Conservation (phyloP, 2,888 invertebrate species). For the Chymomyza caudatula region DNA sequence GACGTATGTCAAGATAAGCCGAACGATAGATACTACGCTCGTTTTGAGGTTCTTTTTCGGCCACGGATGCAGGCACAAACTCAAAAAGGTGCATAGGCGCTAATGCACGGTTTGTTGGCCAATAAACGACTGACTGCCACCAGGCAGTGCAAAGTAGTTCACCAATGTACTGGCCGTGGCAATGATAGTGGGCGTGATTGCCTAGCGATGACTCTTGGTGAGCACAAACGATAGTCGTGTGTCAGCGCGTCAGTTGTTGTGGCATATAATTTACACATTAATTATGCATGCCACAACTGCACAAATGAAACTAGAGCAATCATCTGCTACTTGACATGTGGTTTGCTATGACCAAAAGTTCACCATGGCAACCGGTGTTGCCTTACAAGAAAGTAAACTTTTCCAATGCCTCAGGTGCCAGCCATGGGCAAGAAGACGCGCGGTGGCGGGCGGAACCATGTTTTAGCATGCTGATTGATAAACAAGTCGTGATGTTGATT, state of each 20-base stretch:
- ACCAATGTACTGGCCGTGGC: neutral
- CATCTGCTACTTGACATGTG: conserved; percentile 26
- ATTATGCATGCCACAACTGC: conserved; percentile 13
- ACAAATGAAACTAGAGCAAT: conserved; percentile 58
- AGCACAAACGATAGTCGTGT: neutral
- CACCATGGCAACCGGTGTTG: conserved; percentile 49
- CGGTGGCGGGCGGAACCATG: neutral
- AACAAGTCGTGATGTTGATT: neutral
- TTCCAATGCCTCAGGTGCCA: neutral
- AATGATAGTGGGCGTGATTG: neutral
- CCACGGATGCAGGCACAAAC: conserved; percentile 68
- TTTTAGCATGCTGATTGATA: neutral
- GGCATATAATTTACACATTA: conserved; percentile 6
- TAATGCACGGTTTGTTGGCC: neutral
- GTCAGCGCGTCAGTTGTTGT: neutral
- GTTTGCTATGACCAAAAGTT: conserved; percentile 51
- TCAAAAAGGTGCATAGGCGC: conserved; percentile 66
- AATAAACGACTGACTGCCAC: neutral
- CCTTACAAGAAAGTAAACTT: conserved; percentile 4
- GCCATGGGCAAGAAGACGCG: neutral
- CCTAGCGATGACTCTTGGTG: neutral
- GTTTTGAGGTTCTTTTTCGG: conserved; percentile 37
- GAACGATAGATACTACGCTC: conserved; percentile 67
- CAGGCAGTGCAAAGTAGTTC: neutral
- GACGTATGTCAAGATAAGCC: conserved; percentile 65